Evolutionary conservation across 1,140 invertebrate genomes (phyloP).

Genomic region (Gerris buenoi): DNA sequence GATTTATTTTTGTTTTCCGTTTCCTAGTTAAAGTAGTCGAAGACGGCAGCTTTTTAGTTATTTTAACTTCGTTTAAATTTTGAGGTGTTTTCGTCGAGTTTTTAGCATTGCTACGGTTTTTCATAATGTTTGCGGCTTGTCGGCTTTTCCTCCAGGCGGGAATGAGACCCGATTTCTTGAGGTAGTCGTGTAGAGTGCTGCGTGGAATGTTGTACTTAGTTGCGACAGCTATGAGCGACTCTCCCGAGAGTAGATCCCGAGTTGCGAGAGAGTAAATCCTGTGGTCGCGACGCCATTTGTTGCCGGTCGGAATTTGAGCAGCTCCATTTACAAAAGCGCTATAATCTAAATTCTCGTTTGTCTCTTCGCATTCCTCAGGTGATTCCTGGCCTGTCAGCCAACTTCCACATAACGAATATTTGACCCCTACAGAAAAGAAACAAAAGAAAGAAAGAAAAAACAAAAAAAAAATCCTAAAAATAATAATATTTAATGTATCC

Average conservation of each 20-base stretch:
- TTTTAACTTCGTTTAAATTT: neutral
- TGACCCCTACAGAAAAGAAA: neutral
- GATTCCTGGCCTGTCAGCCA: neutral
- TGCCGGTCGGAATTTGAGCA: no score
- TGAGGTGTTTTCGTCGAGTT: no score
- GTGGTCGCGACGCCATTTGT: neutral
- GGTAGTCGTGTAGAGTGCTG: neutral
- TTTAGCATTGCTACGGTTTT: neutral
- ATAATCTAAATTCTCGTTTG: neutral
- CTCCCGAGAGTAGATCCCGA: neutral
- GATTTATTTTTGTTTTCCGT: neutral
- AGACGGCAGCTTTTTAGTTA: neutral
- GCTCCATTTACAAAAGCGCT: neutral
- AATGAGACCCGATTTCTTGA: neutral
- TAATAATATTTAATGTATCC: no score
- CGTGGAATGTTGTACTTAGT: neutral
- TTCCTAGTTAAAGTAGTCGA: neutral
- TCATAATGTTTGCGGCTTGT: neutral
- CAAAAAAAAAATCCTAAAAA: no score
- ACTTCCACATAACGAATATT: neutral
- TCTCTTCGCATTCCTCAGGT: neutral
- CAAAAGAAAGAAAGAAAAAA: neutral
- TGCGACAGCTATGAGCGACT: neutral
- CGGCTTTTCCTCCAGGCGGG: constrained; percentile 3
- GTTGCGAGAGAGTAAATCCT: neutral